Conservation (phyloP, 2,797 vertebrate species). For the Psittacula derbiana region DNA sequence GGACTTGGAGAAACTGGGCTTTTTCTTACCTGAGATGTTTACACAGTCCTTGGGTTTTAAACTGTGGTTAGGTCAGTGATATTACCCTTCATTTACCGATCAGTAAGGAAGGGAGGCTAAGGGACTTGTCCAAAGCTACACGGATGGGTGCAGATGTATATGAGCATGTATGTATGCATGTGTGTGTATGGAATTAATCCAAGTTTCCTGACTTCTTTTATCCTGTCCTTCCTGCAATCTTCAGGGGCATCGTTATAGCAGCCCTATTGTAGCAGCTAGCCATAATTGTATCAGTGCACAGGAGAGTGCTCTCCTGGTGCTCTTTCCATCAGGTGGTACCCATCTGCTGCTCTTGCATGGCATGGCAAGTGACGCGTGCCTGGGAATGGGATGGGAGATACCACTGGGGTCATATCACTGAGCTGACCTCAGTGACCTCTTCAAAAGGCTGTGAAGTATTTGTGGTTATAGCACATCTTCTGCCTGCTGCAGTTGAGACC, state of each 20-base stretch:
- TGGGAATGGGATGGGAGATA: background rate
- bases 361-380: accelerated
- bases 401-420: background rate
- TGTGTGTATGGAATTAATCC: background rate
- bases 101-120: background rate
- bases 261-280: background rate
- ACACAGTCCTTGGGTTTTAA: background rate
- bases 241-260: background rate
- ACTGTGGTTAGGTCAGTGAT: background rate
- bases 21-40: background rate
- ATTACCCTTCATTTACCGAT: background rate
- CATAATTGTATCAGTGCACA: accelerated
- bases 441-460: background rate
- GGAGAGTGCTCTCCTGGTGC: background rate
- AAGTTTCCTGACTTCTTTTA: background rate
- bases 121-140: background rate
- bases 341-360: background rate
- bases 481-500: background rate
- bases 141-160: background rate
- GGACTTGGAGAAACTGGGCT: background rate
- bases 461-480: background rate
- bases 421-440: background rate
- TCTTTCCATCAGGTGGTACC: background rate
- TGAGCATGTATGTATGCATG: background rate
- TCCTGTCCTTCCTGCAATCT: background rate